phyloP scores from a whole-genome alignment of 2,888 invertebrate species.

The Drosophila siamana region DNA sequence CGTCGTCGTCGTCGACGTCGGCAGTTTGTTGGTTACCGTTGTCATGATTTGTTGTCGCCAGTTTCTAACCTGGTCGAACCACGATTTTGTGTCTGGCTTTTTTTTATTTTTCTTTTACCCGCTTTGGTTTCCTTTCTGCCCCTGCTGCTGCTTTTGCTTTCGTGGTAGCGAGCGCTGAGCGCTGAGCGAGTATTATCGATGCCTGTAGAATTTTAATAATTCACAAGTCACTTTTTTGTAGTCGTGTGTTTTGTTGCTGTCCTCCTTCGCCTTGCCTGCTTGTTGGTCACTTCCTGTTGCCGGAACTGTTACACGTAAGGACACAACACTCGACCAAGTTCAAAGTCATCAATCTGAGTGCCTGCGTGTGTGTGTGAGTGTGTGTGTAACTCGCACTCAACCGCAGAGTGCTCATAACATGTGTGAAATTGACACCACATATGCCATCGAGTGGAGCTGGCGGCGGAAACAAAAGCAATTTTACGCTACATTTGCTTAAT shows the following conservation, averaged over 20 bases:
- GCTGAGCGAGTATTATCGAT: slow-evolving; percentile 31
- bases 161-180: slow-evolving; percentile 13
- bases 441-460: slow-evolving; percentile 42
- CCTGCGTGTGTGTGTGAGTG: not conserved
- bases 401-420: slow-evolving; percentile 74
- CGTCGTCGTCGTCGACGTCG: slow-evolving; percentile 49
- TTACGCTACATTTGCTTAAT: slow-evolving; percentile 76
- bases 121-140: slow-evolving; percentile 18
- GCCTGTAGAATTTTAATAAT: slow-evolving; percentile 71
- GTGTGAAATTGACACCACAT: slow-evolving; percentile 83
- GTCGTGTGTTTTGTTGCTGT: slow-evolving; percentile 3
- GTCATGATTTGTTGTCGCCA: slow-evolving; percentile 76
- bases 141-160: slow-evolving; percentile 55
- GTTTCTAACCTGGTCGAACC: slow-evolving; percentile 55
- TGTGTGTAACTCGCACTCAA: slow-evolving; percentile 30
- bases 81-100: slow-evolving; percentile 60
- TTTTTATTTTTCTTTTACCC: too few relatives aligned
- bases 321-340: slow-evolving; percentile 30
- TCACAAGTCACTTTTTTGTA: slow-evolving; percentile 27
- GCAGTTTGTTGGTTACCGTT: slow-evolving; percentile 68
- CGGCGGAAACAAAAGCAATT: slow-evolving; percentile 73
- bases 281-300: slow-evolving; percentile 53
- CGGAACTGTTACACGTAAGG: slow-evolving; percentile 66
- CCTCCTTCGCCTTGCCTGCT: slow-evolving; percentile 6
- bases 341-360: slow-evolving; percentile 68